Conservation (phyloP, 1,140 invertebrate genomes). For the Brachionus plicatilis region DNA sequence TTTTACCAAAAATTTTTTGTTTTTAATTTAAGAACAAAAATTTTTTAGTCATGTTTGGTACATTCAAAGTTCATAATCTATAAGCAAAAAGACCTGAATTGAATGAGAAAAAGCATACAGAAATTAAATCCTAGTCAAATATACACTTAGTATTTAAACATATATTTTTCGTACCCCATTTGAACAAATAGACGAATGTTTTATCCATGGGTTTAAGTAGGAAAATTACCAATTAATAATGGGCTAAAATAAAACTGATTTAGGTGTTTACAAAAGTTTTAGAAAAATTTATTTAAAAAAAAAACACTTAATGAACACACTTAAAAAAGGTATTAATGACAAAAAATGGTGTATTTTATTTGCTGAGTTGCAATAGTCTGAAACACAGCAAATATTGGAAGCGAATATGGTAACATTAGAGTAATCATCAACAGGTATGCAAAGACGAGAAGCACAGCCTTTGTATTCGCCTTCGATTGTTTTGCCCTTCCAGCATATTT, state of each 20-base stretch:
- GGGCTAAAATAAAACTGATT: background rate
- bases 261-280: background rate
- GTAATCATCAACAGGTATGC: background rate
- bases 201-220: background rate
- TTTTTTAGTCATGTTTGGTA: background rate
- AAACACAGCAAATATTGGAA: background rate
- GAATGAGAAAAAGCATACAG: background rate
- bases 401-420: background rate
- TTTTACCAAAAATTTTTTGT: background rate
- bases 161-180: background rate
- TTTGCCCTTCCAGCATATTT: slow-evolving; percentile 26
- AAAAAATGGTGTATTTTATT: background rate
- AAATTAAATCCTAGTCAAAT: background rate
- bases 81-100: background rate
- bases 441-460: background rate
- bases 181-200: background rate
- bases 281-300: background rate
- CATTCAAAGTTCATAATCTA: background rate
- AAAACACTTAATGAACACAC: background rate
- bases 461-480: background rate
- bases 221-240: background rate
- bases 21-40: background rate
- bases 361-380: background rate
- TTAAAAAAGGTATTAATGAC: background rate
- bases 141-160: background rate